Percentiles rank a stretch among this genome's conserved stretches.
These are phyloP conservation scores for Drosophila pullipes DNA, from an alignment of 2,888 invertebrate genomes.

Conservation along the genomic window DNA sequence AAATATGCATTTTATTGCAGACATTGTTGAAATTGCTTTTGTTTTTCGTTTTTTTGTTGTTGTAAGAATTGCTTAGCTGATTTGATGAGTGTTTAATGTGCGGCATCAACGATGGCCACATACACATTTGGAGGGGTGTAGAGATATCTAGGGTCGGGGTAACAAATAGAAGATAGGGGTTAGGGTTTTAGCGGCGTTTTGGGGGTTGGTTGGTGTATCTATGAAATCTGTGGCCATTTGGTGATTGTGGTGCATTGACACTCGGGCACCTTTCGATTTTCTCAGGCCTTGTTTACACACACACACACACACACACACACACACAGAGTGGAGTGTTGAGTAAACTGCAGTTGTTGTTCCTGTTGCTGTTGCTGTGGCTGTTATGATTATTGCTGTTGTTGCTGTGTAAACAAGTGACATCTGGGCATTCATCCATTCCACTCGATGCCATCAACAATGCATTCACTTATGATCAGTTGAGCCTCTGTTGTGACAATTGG, in stretches of 20 bases:
- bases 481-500: conserved; percentile 49
- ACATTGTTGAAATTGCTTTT: conserved; percentile 16
- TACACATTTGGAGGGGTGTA: conserved; percentile 14
- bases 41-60: neutral
- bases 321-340: conserved; percentile 25
- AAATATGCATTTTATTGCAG: conserved; percentile 20
- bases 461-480: conserved; percentile 30
- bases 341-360: conserved; percentile 25
- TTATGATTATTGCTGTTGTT: conserved; percentile 28
- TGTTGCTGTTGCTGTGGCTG: conserved; percentile 30
- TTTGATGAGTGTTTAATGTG: conserved; percentile 69
- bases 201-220: neutral
- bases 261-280: conserved; percentile 61
- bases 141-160: neutral
- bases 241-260: conserved; percentile 56
- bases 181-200: neutral
- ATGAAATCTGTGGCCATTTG: conserved; percentile 38
- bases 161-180: neutral
- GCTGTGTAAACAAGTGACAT: conserved; percentile 76
- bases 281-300: conserved; percentile 64
- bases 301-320: conserved; percentile 15
- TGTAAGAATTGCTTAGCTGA: conserved; percentile 27
- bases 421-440: conserved; percentile 45
- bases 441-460: conserved; percentile 26
- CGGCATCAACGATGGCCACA: conserved; percentile 32